Base-by-base conservation (phyloP, 37 sponge, comb jelly and placozoan genomes). In the Halichondria panicea region DNA sequence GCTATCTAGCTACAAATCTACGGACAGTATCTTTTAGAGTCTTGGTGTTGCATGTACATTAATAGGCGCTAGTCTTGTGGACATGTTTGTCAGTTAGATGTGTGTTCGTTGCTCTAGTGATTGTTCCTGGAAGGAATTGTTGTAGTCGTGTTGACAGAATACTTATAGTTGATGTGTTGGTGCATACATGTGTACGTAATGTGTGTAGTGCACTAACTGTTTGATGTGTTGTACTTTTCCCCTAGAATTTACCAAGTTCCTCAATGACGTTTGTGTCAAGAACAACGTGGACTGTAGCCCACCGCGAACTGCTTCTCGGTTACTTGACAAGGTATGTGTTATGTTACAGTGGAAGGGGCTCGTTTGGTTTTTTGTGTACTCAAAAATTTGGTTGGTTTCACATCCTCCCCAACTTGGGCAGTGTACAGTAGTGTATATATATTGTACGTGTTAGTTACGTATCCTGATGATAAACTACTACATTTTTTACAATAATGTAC, bases 311-410 rank as follows among this genome's bases (percentile, higher is more conserved):
- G 48, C 99, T 19, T 74, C 95, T 22, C 65, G 99, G 13, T 72
- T 99, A 70, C 75, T 99, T 22, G 99, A 99, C 74, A 99, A 99
- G 93, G 89, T 94, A 11, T 71, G 75, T 1, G 39, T 40, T 12
- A 25, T 72, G 19, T 19, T 74, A 22, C 15, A 50, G 15, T 57
- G 58, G n/a, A 3, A 57, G 2, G 15, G 1, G 61, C 13, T 3
- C 22, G 8, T 7, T 4, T 15, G 25, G 3, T n/a, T 58, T 4
- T 66, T 3, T 34, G 35, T 67, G 18, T 22, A 25, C n/a, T 21
- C 64, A n/a, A n/a, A n/a, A n/a, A n/a, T n/a, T n/a, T n/a, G n/a
- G n/a, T n/a, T n/a, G n/a, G n/a, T n/a, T n/a, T n/a, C n/a, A n/a
- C n/a, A n/a, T n/a, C n/a, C 56, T 9, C 9, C 4, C 8, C 3